Evolutionary conservation across 2,113 vertebrate species (phyloP).

Genomic region (Calyptommatus sinebrachiatus): DNA sequence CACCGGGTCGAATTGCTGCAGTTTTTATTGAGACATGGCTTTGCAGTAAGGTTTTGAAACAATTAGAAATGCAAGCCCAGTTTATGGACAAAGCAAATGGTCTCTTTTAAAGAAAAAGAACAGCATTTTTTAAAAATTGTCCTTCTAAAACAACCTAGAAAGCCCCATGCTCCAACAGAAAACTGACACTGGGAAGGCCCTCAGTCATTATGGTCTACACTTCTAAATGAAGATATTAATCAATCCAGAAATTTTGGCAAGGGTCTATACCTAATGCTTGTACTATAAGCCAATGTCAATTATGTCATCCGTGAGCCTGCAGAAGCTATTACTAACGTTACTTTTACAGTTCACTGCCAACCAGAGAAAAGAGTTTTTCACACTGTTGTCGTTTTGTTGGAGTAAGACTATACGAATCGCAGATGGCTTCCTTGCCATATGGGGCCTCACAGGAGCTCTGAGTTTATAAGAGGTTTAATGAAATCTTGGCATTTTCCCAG

Average conservation of each 20-base stretch:
- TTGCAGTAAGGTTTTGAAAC: slow-evolving; percentile 54
- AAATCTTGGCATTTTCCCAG: slow-evolving; percentile 73
- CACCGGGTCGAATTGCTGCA: slow-evolving; percentile 62
- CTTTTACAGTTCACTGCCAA: slow-evolving; percentile 78
- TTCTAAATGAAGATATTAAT: slow-evolving; percentile 65
- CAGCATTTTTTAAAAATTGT: neutral
- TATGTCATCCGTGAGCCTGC: slow-evolving; percentile 77
- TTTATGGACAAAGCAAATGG: slow-evolving; percentile 51
- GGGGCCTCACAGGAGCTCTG: slow-evolving; percentile 67
- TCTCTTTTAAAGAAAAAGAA: slow-evolving; percentile 43
- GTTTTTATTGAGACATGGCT: slow-evolving; percentile 59
- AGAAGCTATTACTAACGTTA: slow-evolving; percentile 79
- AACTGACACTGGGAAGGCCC: slow-evolving; percentile 37
- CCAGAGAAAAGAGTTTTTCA: slow-evolving; percentile 77
- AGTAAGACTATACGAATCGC: slow-evolving; percentile 68
- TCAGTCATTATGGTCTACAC: slow-evolving; percentile 45
- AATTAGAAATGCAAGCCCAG: slow-evolving; percentile 50
- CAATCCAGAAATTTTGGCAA: slow-evolving; percentile 63
- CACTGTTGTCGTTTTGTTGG: slow-evolving; percentile 80
- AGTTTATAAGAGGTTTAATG: slow-evolving; percentile 81
- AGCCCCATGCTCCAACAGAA: slow-evolving; percentile 19
- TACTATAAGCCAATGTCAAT: slow-evolving; percentile 71
- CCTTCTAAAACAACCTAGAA: slow-evolving; percentile 31
- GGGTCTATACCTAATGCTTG: slow-evolving; percentile 47
- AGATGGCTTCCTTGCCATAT: slow-evolving; percentile 81